phyloP scores from a whole-genome alignment of 2,797 vertebrate species.

The Poecilia picta region DNA sequence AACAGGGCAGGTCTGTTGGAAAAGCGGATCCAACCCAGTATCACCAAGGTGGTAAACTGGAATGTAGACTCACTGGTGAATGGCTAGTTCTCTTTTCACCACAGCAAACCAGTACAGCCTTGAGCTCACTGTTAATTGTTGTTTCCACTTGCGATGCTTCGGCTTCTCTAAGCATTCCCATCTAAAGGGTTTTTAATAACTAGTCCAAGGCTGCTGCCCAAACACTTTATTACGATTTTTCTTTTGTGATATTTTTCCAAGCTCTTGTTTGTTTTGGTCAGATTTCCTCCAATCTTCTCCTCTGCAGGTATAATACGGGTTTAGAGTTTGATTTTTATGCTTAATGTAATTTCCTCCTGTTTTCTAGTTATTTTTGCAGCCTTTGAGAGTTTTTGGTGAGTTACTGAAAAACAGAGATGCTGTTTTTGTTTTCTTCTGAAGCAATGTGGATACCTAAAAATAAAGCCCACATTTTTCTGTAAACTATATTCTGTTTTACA shows the following conservation, averaged over 20 bases:
- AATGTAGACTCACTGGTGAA: background rate
- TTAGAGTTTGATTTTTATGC: background rate
- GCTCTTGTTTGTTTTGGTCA: background rate
- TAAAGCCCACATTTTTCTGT: background rate
- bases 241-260: background rate
- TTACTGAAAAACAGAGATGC: background rate
- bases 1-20: too few species aligned
- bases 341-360: background rate
- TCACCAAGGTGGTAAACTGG: background rate
- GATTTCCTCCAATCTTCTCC: background rate
- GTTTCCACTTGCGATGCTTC: background rate
- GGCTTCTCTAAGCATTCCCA: background rate
- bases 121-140: background rate
- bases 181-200: background rate
- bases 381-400: background rate
- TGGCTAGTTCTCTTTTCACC: background rate
- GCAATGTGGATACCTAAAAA: background rate
- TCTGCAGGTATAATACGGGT: background rate
- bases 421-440: background rate
- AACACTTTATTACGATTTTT: background rate
- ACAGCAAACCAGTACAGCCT: background rate
- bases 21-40: background rate
- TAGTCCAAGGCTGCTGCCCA: background rate
- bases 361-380: background rate
- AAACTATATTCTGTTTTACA: background rate